Base-by-base conservation (phyloP, 2,888 invertebrate genomes). In the Augiades crinisus region DNA sequence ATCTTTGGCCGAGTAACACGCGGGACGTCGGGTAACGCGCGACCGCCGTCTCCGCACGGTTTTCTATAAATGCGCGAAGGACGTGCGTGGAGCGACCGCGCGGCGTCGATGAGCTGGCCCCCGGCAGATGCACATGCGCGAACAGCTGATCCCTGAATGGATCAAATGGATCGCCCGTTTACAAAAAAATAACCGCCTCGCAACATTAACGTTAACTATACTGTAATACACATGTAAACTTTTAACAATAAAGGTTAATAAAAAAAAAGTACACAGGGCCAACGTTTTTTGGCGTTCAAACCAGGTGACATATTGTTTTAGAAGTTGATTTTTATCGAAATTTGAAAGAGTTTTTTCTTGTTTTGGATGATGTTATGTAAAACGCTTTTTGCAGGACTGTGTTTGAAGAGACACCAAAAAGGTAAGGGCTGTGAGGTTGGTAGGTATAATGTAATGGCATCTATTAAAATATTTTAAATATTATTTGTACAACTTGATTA, bases 51-150 rank as follows among this genome's bases (percentile, higher is more conserved):
- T 57, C 60, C 58, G 55, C 65, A 64, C 59, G 62, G 62, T 63
- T 65, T 67, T 59, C 64, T 63, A 59, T 65, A 67, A 77, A 71
- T 77, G 71, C 70, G 62, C 70, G 64, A 68, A 68, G 71, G 59
- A 61, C 59, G 54, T 64, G 63, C 65, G 64, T 55, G 56, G 33
- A 47, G 31, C 40, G 43, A 44, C 56, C 56, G 37, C 47, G 49
- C 55, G 53, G 56, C 64, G 65, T 74, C 77, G 79, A 75, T 79
- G 77, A n/a, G 72, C 76, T 68, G 62, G 61, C 65, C 64, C 73
- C 75, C 72, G 75, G 66, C 68, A 71, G 72, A 74, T 78, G 85
- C 82, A 82, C 87, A 87, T 87, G 87, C 87, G 87, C 84, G 70
- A 77, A 82, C 87, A 85, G 86, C 87, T 86, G 86, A 85, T 85